These are phyloP conservation scores for Tetranychus piercei DNA, from an alignment of 2,888 invertebrate genomes.

Conservation along the genomic window DNA sequence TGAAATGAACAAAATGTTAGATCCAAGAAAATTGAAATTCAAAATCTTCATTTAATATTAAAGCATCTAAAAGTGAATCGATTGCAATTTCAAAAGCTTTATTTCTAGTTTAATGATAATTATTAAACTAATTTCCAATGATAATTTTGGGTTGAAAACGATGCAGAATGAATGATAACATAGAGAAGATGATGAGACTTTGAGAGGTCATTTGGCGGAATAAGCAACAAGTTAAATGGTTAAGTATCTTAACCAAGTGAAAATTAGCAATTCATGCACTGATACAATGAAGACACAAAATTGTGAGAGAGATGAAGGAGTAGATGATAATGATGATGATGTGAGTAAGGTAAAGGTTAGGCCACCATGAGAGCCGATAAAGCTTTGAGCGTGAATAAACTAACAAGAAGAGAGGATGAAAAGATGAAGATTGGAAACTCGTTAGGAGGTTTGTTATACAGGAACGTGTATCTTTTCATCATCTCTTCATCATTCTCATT, in stretches of 20 bases:
- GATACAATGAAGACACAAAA: not conserved
- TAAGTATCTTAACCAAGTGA: not conserved
- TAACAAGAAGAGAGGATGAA: not conserved
- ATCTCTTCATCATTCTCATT: not conserved
- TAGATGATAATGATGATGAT: not conserved
- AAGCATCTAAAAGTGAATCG: no score
- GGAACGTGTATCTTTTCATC: not conserved
- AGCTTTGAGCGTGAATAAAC: not conserved
- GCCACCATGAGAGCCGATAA: slow-evolving; percentile 1
- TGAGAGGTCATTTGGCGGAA: not conserved
- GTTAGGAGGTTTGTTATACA: not conserved
- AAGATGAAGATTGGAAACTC: not conserved
- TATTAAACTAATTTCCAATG: no score
- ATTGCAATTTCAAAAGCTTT: no score
- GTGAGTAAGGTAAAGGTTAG: not conserved
- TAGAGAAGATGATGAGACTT: not conserved
- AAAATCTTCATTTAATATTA: no score
- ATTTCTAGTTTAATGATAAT: no score
- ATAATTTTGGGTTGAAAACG: no score
- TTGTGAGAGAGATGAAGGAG: not conserved
- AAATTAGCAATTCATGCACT: not conserved
- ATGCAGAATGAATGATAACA: not conserved
- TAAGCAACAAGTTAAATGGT: no score
- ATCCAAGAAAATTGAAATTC: no score
- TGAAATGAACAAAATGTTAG: no score